Evolutionary conservation across 2,888 invertebrate species (phyloP), one percentile per base, ranked within the genome.

Genomic region (Calliscelio sp.): DNA sequence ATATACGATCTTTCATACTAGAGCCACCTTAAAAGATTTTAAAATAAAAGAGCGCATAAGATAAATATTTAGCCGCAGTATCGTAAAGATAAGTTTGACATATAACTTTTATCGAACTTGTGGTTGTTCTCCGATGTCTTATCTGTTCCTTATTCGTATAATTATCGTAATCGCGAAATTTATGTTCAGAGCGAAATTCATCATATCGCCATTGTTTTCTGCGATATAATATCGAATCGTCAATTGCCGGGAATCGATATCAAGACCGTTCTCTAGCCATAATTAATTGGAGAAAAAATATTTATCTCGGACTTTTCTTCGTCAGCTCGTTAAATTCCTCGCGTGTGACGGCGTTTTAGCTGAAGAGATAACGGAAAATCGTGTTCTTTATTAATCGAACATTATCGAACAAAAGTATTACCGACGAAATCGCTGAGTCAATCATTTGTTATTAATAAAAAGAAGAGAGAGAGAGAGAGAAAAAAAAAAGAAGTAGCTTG

Each of bases 211-310:
- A 51, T 51, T 51, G 51, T 51, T 51, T 24, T 28, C 28, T 18
- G 14, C 10, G 51, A n/a, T n/a, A 51, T 22, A 51, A 51, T 10
- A 51, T 14, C 4, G 24, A 5, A 24, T 51, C 51, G 11, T 51
- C 22, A 51, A 51, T 51, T 51, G 51, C 51, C 24, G 51, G 24
- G 51, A 51, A 51, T 51, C 51, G 24, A 51, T 51, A 51, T 51
- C 11, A 20, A 51, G 22, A 10, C 16, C 51, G 51, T 51, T 22
- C 51, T 2, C 4, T 10, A 10, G 11, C 24, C 7, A 24, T 11
- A 11, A 24, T 51, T 51, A 51, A 51, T 51, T 51, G 51, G 28
- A 28, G 51, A 46, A 51, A 51, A 51, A 51, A 51, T 22, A 51
- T 51, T 51, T 51, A 51, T 51, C 51, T 14, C 46, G 46, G 18